phyloP scores from a whole-genome alignment of 2,113 vertebrate genomes.

The Ondatra zibethicus region DNA sequence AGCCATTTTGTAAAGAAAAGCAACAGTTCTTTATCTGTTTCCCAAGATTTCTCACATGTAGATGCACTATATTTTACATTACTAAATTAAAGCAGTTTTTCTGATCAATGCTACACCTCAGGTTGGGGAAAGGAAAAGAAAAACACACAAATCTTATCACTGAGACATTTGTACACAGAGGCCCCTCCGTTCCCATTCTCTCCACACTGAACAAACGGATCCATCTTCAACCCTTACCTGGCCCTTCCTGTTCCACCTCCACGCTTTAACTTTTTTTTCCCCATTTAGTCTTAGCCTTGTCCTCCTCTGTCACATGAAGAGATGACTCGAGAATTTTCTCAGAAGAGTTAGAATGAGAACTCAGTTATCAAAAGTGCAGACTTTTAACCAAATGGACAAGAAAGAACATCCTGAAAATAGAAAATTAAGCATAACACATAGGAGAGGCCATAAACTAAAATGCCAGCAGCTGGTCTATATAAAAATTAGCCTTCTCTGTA shows the following conservation, averaged over 20 bases:
- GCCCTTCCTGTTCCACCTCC: neutral
- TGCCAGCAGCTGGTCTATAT: neutral
- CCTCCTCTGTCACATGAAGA: neutral
- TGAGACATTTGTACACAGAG: neutral
- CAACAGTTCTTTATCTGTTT: slow-evolving; percentile 10
- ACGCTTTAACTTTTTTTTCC: neutral
- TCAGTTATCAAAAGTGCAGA: neutral
- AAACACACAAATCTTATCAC: neutral
- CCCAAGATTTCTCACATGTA: slow-evolving; percentile 15
- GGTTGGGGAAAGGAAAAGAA: neutral
- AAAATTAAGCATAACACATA: neutral
- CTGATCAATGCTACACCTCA: neutral
- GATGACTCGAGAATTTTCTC: neutral
- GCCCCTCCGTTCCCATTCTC: neutral
- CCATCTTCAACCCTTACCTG: neutral
- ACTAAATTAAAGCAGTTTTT: neutral
- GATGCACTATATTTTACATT: neutral
- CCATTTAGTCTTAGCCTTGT: neutral
- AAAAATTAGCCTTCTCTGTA: neutral
- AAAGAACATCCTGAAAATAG: neutral
- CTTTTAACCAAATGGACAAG: neutral
- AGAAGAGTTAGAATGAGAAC: neutral
- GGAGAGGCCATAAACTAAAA: too few species aligned
- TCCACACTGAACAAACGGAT: neutral
- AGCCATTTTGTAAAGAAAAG: slow-evolving; percentile 16